Base-by-base conservation (phyloP, 2,888 invertebrate species). In the Pocota personata region DNA sequence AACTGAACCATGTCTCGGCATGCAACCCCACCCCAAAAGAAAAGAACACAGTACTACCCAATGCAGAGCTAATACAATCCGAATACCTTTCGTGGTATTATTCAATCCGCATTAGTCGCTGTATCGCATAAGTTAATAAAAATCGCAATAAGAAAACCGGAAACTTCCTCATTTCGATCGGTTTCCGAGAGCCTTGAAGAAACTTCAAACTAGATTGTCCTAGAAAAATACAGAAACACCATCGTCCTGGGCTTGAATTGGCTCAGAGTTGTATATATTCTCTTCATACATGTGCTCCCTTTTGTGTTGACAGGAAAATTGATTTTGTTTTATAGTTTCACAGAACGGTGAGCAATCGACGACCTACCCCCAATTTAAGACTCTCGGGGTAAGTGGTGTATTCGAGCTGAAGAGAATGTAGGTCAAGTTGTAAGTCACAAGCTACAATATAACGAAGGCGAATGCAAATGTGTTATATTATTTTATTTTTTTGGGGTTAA, bases 321-420 rank as follows among this genome's bases (percentile, higher is more conserved):
- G 82, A 83, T 83, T 83, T 77, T 52, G 30, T 27, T 57, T 46
- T 64, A 58, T 66, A 14, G 30, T 6, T 14, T 0, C 16, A 48
- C 1, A 3, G 12, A 48, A 21, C 21, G 19, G 46, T 46, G 46
- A 46, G 10, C 19, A 1, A 46, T 19, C 58, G 82, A 72, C 37
- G 77, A 79, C 83, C 83, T 84, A 84, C 73, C 79, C 62, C 78
- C 67, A 78, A 78, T 79, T 79, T 48, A 37, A 69, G 79, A 73
- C 73, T 27, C 73, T 58, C 14, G n/a, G 5, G 58, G 64, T 57
- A 71, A 71, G 46, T 52, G 43, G 46, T 46, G 50, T 62, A 62
- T 78, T 62, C 72, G 30, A 50, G 21, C 35, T 14, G 14, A 67
- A 1, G n/a, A 24, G 24, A 78, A 83, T 78, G 72, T 83, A 67